A percentile compares a stretch with the other conserved stretches of the same genome.
These are phyloP conservation scores for Agonopterix alstromeriana DNA, from an alignment of 2,888 invertebrate genomes.

Conservation along the genomic window DNA sequence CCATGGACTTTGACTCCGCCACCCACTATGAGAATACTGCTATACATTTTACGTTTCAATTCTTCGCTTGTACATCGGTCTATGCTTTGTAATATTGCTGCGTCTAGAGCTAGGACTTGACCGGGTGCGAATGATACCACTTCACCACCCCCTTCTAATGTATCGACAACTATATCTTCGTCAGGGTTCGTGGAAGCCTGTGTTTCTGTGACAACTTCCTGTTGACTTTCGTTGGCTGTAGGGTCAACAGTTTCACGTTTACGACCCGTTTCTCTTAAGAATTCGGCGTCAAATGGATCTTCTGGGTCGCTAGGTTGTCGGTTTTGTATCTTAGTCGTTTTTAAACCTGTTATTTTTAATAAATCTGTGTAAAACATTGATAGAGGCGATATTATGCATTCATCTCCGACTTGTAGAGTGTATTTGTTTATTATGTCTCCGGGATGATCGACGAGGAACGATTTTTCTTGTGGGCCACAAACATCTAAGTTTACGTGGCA, in stretches of 20 bases:
- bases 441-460: constrained; percentile 84
- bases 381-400: constrained; percentile 93
- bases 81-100: constrained; percentile 93
- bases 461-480: constrained; percentile 91
- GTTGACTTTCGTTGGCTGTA: constrained; percentile 55
- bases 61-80: constrained; percentile 93
- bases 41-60: constrained; percentile 94
- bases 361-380: constrained; percentile 93
- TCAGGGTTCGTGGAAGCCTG: constrained; percentile 74
- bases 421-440: constrained; percentile 82
- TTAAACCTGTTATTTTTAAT: constrained; percentile 88
- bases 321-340: constrained; percentile 84
- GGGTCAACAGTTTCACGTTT: constrained; percentile 68
- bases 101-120: constrained; percentile 91
- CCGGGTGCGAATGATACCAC: constrained; percentile 85
- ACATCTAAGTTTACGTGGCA: constrained; percentile 94
- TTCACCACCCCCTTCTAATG: constrained; percentile 75
- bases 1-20: constrained; percentile 92
- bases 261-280: constrained; percentile 89
- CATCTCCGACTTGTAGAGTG: constrained; percentile 91
- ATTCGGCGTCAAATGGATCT: constrained; percentile 96
- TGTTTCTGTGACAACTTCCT: constrained; percentile 68
- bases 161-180: constrained; percentile 85
- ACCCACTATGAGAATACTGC: constrained; percentile 93
- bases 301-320: constrained; percentile 87